Conservation (phyloP, 1,140 invertebrate genomes). For the Aethina tumida region DNA sequence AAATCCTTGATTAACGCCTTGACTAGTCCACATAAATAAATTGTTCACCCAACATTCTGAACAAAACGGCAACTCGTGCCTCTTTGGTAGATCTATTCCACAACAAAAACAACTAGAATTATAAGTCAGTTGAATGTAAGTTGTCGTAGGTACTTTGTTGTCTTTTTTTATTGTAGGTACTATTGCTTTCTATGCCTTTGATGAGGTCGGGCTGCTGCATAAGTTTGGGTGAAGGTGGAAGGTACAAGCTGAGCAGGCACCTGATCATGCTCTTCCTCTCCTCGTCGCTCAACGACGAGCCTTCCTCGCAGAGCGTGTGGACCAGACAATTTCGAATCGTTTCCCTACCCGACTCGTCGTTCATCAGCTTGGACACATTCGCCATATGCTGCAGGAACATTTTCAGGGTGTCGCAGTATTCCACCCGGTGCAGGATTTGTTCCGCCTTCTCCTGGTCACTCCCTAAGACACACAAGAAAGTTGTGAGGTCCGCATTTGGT, state of each 20-base stretch:
- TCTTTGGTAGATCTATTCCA: too few relatives aligned
- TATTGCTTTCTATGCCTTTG: slow-evolving; percentile 7
- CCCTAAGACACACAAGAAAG: neutral
- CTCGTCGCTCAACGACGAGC: neutral
- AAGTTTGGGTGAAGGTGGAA: neutral
- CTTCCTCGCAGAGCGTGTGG: neutral
- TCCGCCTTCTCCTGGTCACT: slow-evolving; percentile 3
- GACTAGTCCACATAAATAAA: too few relatives aligned
- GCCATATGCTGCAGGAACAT: slow-evolving; percentile 5
- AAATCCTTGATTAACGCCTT: too few relatives aligned
- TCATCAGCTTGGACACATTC: neutral
- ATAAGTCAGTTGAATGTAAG: too few relatives aligned
- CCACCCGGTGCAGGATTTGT: slow-evolving; percentile 2
- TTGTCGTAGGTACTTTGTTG: too few relatives aligned
- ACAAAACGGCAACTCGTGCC: too few relatives aligned
- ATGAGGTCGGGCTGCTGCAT: slow-evolving; percentile 8
- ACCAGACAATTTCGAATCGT: neutral
- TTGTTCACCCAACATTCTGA: too few relatives aligned
- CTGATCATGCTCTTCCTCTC: neutral
- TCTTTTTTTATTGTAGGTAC: too few relatives aligned
- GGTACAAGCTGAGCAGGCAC: neutral
- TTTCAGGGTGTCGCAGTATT: slow-evolving; percentile 1
- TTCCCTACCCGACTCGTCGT: slow-evolving; percentile 1
- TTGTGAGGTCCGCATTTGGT: neutral
- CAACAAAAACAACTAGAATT: too few relatives aligned